Conservation (phyloP, 2,113 vertebrate genomes). For the Anas platyrhynchos region DNA sequence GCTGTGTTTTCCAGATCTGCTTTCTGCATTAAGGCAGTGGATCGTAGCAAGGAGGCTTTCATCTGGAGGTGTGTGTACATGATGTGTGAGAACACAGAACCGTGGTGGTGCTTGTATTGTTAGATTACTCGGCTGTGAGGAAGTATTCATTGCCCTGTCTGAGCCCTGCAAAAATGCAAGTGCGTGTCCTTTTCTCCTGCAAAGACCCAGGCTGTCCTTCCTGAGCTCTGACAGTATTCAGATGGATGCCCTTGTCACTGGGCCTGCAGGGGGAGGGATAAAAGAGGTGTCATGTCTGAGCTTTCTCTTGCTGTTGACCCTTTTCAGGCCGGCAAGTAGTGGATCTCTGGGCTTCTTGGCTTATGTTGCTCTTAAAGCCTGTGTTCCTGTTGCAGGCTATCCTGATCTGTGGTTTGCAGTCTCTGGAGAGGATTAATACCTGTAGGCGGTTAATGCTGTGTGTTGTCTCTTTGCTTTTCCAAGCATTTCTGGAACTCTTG, state of each 20-base stretch:
- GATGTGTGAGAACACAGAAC: background rate
- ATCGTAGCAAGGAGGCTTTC: background rate
- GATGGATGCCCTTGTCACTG: accelerated
- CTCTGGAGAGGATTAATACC: background rate
- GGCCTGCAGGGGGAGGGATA: background rate
- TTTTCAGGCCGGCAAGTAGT: background rate
- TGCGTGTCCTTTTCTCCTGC: background rate
- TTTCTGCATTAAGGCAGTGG: background rate
- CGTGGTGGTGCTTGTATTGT: background rate
- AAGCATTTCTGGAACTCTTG: background rate
- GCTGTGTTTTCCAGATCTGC: background rate
- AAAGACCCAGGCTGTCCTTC: background rate
- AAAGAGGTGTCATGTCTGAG: background rate
- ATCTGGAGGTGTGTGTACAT: background rate
- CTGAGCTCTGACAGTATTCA: background rate
- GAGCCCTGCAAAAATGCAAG: background rate
- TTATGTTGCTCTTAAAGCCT: background rate
- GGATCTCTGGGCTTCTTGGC: background rate
- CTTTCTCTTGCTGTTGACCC: background rate
- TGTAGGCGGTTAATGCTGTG: background rate
- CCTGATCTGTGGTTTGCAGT: background rate
- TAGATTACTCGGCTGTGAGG: background rate
- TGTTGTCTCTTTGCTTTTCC: background rate
- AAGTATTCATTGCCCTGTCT: background rate
- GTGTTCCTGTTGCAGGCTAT: background rate